Percentiles rank a stretch among this genome's conserved stretches.
Conservation (phyloP, 1,140 invertebrate species). For the Eupristina koningsbergeri region DNA sequence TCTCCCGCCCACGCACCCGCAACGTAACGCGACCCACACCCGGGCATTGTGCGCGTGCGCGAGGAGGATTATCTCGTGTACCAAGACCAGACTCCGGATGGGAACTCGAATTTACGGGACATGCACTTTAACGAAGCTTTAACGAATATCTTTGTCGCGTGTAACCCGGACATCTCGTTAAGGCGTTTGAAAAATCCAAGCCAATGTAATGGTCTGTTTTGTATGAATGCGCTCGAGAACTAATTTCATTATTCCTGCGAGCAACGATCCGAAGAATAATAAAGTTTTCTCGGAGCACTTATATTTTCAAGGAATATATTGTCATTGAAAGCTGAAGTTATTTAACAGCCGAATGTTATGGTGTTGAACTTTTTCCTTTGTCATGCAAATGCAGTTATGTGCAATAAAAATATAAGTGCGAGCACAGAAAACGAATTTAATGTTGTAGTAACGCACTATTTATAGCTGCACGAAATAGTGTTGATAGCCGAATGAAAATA, state of each 20-base stretch:
- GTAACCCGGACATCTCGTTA: background rate
- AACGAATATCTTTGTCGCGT: too few species aligned
- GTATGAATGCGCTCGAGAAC: background rate
- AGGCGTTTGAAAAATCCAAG: background rate
- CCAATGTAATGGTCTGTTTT: background rate
- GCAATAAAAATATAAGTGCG: too few species aligned
- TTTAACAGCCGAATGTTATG: too few species aligned
- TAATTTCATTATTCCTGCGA: background rate
- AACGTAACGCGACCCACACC: constrained; percentile 6
- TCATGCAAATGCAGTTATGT: too few species aligned
- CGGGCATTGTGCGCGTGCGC: background rate
- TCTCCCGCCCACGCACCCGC: background rate
- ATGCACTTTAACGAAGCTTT: constrained; percentile 5
- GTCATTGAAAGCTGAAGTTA: background rate
- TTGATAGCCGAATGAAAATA: too few species aligned
- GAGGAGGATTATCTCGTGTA: background rate
- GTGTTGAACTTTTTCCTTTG: too few species aligned
- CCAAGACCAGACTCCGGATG: background rate
- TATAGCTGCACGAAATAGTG: background rate
- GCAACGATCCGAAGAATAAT: background rate
- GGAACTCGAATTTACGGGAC: constrained; percentile 12
- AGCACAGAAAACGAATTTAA: background rate
- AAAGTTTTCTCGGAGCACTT: background rate
- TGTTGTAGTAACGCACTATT: background rate
- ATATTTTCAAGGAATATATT: background rate